phyloP scores from a whole-genome alignment of 2,797 vertebrate genomes.

The Rhinoraja longicauda region DNA sequence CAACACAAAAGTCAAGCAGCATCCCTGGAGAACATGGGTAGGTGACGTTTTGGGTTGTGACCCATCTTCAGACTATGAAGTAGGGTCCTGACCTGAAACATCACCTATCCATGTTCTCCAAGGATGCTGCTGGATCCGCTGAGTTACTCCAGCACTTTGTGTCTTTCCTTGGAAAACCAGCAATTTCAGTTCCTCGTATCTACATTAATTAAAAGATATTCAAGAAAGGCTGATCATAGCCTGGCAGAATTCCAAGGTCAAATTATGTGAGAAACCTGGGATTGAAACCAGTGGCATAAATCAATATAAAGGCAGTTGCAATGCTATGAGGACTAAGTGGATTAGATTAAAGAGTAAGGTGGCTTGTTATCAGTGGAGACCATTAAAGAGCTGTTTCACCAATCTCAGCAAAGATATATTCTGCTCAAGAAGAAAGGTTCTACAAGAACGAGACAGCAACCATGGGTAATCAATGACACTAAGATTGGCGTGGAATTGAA shows the following conservation, averaged over 20 bases:
- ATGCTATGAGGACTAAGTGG: background rate
- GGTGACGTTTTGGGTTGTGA: too few species aligned
- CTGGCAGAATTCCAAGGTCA: background rate
- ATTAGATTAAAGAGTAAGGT: background rate
- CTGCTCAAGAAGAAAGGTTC: background rate
- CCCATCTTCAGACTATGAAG: too few species aligned
- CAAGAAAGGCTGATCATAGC: background rate
- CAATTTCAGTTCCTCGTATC: too few species aligned
- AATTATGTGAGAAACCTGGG: background rate
- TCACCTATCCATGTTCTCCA: too few species aligned
- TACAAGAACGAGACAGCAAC: background rate
- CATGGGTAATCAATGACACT: background rate
- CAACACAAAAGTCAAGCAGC: too few species aligned
- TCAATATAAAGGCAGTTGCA: background rate
- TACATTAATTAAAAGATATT: too few species aligned
- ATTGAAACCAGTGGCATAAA: background rate
- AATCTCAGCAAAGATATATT: background rate
- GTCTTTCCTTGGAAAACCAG: too few species aligned
- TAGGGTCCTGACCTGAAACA: too few species aligned
- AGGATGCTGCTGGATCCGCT: too few species aligned
- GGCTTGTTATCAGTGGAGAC: background rate
- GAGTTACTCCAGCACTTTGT: too few species aligned
- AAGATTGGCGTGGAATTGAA: background rate
- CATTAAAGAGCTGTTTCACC: background rate
- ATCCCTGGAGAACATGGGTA: too few species aligned